Base-by-base conservation (phyloP, 2,888 invertebrate genomes). In the Leptopilina myrica region DNA sequence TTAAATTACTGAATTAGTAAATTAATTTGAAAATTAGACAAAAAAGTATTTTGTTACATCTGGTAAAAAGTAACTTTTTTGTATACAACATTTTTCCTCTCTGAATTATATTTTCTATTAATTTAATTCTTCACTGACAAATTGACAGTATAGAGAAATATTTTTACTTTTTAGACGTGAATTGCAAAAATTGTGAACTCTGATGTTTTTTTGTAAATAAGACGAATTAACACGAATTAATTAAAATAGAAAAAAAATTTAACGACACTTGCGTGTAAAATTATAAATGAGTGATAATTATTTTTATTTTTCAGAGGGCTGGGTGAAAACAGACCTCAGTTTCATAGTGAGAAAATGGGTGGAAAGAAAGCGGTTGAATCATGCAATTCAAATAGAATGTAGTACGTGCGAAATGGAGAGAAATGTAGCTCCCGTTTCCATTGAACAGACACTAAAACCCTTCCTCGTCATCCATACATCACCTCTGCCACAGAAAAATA, bases 401-500 rank as follows among this genome's bases (percentile, higher is more conserved):
- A 95, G 95, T 86, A 96, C 96, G 14, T 97, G 97, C 86, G 93
- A 89, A 76, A 93, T 93, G 84, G 94, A 94, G 89, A 93, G 94
- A 15, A 93, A 94, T 56, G 93, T 93, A 33, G 93, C 95, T 0
- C 95, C 96, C 0, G 94, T 97, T 12, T 95, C 96, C 0, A 94
- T 95, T 83, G 94, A 95, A 86, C 93, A 94, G 84, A 95, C 95
- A 76, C 93, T 95, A 64, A 93, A 94, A 81, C 97, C 97, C 0
- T 97, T 97, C 90, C 93, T 97, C 43, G 95, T 96, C 12, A 94
- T 97, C 33, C 96, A 96, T 89, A 96, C 96, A 2, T 95, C 95
- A 83, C 95, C 95, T 76, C 94, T 95, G 6, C 94, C 95, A 76
- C 94, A 95, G 84, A 93, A 93, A 86, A 93, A 94, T 78, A 93